Conservation (phyloP, 1,140 invertebrate genomes). For the Ganaspis sp. region DNA sequence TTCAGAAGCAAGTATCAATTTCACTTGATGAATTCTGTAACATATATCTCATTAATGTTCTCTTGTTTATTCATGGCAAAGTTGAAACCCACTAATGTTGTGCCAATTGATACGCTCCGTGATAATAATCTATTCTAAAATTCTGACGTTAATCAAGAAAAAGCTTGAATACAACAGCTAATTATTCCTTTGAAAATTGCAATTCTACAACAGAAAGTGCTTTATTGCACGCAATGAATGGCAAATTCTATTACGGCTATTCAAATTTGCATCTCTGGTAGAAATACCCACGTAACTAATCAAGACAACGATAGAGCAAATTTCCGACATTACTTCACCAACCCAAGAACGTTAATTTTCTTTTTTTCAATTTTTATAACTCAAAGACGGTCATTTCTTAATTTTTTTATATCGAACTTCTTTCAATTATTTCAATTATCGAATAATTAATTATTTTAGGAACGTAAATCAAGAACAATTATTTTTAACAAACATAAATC, state of each 20-base stretch:
- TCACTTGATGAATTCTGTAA: background rate
- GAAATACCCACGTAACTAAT: background rate
- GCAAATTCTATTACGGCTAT: background rate
- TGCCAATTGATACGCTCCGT: background rate
- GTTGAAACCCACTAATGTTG: background rate
- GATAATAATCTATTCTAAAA: background rate
- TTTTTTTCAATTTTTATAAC: background rate
- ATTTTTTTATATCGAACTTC: too few relatives aligned
- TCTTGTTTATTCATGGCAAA: background rate
- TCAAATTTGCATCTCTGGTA: conserved; percentile 10
- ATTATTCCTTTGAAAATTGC: conserved; percentile 2
- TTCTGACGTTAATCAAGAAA: background rate
- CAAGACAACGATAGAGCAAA: background rate
- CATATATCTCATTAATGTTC: background rate
- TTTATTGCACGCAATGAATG: conserved; percentile 1
- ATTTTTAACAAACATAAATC: too few relatives aligned
- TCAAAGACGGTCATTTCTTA: too few relatives aligned
- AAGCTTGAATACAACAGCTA: background rate
- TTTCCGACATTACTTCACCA: background rate
- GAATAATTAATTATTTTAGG: too few relatives aligned
- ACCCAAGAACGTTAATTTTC: background rate
- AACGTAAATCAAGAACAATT: too few relatives aligned
- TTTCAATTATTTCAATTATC: too few relatives aligned
- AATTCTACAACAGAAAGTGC: background rate
- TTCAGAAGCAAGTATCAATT: background rate